Evolutionary conservation across 2,888 invertebrate genomes (phyloP), one percentile per base, ranked within the genome.

Genomic region (Hypsopygia costalis): DNA sequence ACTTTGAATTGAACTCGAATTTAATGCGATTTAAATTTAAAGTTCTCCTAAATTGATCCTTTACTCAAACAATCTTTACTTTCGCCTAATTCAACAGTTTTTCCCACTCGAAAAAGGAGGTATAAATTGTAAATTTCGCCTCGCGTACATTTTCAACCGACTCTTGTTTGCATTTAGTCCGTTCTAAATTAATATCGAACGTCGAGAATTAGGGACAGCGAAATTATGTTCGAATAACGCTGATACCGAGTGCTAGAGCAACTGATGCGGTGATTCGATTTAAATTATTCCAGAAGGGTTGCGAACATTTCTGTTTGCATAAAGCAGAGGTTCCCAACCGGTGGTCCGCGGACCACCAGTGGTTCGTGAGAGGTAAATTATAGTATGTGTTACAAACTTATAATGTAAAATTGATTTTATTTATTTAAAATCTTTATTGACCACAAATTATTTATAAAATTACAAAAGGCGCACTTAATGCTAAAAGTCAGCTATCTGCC

Each of bases 61-160:
- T 65, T 52, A 46, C 58, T 56, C 62, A 67, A 72, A 69, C 69
- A 71, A 62, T 72, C 68, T 71, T 69, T 57, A 58, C 62, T 69
- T 66, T 62, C 58, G 48, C 56, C 58, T 72, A 69, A 63, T 66
- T 73, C 65, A 67, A 67, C 70, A 69, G 61, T 67, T 70, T 72
- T 67, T 62, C 58, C 51, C 51, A 43, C 44, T 46, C 51, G 48
- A 60, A 61, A 62, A 61, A 57, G 51, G 56, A 60, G 60, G 55
- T 68, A 69, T 63, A 58, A 57, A 53, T 62, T 47, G 55, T 44
- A 55, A 58, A 61, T 62, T 64, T 55, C 42, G 50, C 51, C 31
- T 31, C 42, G 47, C 52, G 56, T 51, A 59, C 55, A 59, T 62
- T 72, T 68, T 52, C 47, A 40, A 59, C 46, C 40, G 40, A 49